These are phyloP conservation scores for Cossypha polioptera DNA, from an alignment of 2,797 vertebrate species.

Conservation along the genomic window DNA sequence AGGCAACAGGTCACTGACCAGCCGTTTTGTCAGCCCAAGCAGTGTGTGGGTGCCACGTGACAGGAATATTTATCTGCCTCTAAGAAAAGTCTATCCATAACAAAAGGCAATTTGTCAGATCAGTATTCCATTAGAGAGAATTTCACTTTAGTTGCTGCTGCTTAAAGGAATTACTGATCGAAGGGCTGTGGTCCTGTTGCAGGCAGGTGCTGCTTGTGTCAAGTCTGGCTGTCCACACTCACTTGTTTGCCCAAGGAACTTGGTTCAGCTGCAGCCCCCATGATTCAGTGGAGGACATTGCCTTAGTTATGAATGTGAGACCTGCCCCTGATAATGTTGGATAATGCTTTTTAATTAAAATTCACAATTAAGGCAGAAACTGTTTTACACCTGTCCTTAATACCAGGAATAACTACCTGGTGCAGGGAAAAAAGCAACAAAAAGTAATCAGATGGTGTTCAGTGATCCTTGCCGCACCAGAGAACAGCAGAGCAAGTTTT, in stretches of 20 bases:
- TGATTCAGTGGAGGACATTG: not conserved
- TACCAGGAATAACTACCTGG: not conserved
- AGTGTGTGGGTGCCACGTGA: not conserved
- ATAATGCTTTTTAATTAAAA: not conserved
- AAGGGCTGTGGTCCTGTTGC: not conserved
- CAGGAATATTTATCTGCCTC: not conserved
- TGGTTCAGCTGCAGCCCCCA: not conserved
- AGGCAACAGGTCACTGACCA: not conserved
- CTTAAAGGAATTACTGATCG: not conserved
- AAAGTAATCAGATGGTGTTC: not conserved
- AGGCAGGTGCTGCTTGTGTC: fast-evolving
- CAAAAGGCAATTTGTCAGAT: not conserved
- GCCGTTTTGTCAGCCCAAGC: not conserved
- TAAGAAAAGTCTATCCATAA: not conserved
- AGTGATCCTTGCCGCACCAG: not conserved
- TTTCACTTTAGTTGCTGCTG: not conserved
- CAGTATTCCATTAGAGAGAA: not conserved
- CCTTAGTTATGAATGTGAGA: not conserved
- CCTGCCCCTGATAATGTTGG: not conserved
- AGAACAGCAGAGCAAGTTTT: not conserved
- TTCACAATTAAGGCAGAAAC: not conserved
- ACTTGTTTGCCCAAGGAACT: not conserved
- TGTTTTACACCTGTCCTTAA: not conserved
- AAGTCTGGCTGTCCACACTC: not conserved
- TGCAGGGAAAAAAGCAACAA: not conserved